Evolutionary conservation across 2,113 vertebrate genomes (phyloP), one percentile per base, ranked within the genome.

Genomic region (Dendrocopos noguchii): DNA sequence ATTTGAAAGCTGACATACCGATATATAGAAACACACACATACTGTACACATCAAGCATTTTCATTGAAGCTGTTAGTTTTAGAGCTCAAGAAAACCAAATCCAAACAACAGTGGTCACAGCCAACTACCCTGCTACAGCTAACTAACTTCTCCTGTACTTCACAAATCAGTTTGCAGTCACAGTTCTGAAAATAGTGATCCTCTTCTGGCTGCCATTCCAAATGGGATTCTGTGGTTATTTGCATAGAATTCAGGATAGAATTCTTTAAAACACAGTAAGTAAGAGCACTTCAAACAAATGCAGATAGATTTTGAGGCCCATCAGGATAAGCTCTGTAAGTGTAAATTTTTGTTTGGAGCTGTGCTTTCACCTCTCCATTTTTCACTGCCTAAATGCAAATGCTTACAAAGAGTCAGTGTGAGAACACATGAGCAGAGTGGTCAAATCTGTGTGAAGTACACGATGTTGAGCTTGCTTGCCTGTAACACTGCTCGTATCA

Each of bases 71-170:
- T 55, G 71, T 81, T 96, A 80, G 71, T 79, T 88, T 59, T 47
- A 16, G 59, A 92, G 46, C 65, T 92, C 46, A 66, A 27, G 53
- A 73, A 71, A 85, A 76, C 66, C 50, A 86, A 91, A 88, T 52
- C n/a, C 71, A 92, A 79, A 78, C n/a, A 73, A 18, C 2, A 1
- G 29, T 22, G 28, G 44, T 29, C n/a, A 50, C 24, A 76, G 39
- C 27, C 64, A 84, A 70, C 57, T 73, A 65, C 18, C 47, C 67
- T 25, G 31, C 14, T 5, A 16, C 24, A 72, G 36, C 68, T 77
- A 73, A 53, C 17, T 16, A 64, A 33, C 21, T 61, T 46, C 13
- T 67, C 66, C 25, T 36, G 3, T n/a, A 4, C 9, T 65, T 50
- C 27, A 72, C 2, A 3, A 60, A 44, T 12, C 15, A 33, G 44